phyloP scores from a whole-genome alignment of 1,140 invertebrate species.

The Pemphigus obesinymphae region DNA sequence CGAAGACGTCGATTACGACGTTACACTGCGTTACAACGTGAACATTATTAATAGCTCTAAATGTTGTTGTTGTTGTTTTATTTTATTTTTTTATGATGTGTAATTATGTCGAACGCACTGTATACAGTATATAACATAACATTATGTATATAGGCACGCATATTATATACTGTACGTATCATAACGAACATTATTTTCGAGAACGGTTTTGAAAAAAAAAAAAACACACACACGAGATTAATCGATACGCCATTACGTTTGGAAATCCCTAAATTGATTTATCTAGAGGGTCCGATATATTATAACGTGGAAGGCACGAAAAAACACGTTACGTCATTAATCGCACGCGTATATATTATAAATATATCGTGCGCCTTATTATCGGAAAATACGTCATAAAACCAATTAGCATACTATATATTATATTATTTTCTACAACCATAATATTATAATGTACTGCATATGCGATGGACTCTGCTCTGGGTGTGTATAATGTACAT shows the following conservation, averaged over 20 bases:
- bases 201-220: neutral
- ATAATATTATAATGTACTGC: too few relatives aligned
- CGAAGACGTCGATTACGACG: too few relatives aligned
- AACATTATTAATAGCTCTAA: neutral
- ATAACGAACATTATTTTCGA: neutral
- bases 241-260: constrained; percentile 4
- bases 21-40: too few relatives aligned
- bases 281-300: neutral
- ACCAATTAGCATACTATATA: neutral
- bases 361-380: too few relatives aligned
- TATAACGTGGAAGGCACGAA: neutral
- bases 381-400: neutral
- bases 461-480: neutral
- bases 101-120: neutral
- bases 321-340: neutral
- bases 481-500: neutral
- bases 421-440: too few relatives aligned
- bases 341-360: too few relatives aligned
- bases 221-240: neutral
- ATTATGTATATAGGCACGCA: neutral
- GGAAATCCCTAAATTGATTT: constrained; percentile 14
- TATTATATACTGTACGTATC: too few relatives aligned
- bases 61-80: neutral
- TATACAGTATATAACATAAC: too few relatives aligned
- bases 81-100: too few relatives aligned